These are phyloP conservation scores for Shinisaurus crocodilurus DNA, from an alignment of 2,113 vertebrate species.

Conservation along the genomic window DNA sequence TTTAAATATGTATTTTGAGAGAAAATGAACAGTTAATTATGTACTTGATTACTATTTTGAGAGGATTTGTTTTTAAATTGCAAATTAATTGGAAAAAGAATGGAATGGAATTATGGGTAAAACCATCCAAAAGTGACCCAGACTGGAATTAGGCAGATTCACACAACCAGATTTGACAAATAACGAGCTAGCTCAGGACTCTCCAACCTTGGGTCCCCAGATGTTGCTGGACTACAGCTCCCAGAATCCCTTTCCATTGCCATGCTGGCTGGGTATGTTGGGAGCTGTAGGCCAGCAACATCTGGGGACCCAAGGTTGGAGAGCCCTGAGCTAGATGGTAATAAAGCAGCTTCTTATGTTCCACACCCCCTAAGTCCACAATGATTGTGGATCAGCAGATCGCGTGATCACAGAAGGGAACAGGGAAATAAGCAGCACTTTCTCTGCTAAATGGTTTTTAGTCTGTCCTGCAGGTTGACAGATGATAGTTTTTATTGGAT, in stretches of 20 bases:
- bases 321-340: too few species aligned
- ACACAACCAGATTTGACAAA: too few species aligned
- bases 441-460: conserved; percentile 64
- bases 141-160: not conserved
- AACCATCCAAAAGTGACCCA: not conserved
- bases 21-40: not conserved
- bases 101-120: not conserved
- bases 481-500: conserved; percentile 71
- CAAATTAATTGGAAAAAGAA: not conserved
- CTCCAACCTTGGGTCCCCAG: too few species aligned
- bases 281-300: too few species aligned
- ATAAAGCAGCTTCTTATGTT: not conserved
- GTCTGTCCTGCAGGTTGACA: conserved; percentile 72
- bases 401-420: not conserved
- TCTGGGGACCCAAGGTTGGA: too few species aligned
- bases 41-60: not conserved
- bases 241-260: not conserved
- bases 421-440: conserved; percentile 65
- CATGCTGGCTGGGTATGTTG: too few species aligned
- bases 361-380: not conserved
- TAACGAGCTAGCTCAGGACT: too few species aligned
- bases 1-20: too few species aligned
- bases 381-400: not conserved
- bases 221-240: not conserved
- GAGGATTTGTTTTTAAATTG: not conserved